These are phyloP conservation scores for Bovichtus diacanthus DNA, from an alignment of 2,797 vertebrate genomes.

Conservation along the genomic window DNA sequence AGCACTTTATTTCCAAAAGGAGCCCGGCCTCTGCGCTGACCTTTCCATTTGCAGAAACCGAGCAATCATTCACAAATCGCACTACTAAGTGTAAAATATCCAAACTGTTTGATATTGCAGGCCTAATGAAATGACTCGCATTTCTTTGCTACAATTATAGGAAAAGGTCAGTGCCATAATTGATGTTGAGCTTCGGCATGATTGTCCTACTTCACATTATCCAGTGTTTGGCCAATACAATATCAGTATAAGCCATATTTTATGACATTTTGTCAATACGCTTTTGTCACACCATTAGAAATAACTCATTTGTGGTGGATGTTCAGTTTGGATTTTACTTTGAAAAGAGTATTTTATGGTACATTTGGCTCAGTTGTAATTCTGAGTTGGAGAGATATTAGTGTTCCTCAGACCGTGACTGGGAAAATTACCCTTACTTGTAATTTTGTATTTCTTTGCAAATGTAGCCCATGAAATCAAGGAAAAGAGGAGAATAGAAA, in stretches of 20 bases:
- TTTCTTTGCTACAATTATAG: conserved; percentile 76
- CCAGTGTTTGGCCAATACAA: conserved; percentile 58
- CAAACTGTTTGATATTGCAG: conserved; percentile 73
- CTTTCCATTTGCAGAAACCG: conserved; percentile 71
- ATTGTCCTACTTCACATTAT: conserved; percentile 72
- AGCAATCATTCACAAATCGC: conserved; percentile 76
- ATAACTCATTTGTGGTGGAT: conserved; percentile 55
- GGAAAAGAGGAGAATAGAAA: conserved; percentile 11
- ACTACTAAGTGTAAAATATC: conserved; percentile 71
- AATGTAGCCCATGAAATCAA: conserved; percentile 54
- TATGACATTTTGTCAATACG: conserved; percentile 57
- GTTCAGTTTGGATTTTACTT: conserved; percentile 60
- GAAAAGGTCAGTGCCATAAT: conserved; percentile 79
- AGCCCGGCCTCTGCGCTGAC: conserved; percentile 55
- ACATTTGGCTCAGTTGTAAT: conserved; percentile 69
- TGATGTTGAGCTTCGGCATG: conserved; percentile 68
- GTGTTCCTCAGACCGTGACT: conserved; percentile 58
- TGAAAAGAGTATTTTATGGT: conserved; percentile 69
- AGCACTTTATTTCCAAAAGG: conserved; percentile 58
- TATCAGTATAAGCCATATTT: conserved; percentile 45
- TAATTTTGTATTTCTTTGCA: conserved; percentile 72
- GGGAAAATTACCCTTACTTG: conserved; percentile 69
- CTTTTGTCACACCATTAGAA: conserved; percentile 21
- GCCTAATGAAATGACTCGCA: conserved; percentile 76
- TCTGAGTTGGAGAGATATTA: conserved; percentile 74